phyloP scores from a whole-genome alignment of 1,140 invertebrate species.

The Magallana ariakensis region DNA sequence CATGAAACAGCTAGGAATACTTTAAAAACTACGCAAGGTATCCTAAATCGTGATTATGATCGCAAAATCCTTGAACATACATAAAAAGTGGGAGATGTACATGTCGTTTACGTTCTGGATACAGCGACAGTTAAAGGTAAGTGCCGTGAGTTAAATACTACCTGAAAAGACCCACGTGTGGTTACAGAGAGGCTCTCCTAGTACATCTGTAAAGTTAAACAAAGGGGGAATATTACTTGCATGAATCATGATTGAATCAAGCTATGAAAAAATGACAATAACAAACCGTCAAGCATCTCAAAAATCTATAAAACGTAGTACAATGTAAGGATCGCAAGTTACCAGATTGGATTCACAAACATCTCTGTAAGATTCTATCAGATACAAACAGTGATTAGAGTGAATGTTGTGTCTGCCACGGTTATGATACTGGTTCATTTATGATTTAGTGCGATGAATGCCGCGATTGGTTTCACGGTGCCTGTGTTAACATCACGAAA shows the following conservation, averaged over 20 bases:
- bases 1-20: conserved; percentile 41
- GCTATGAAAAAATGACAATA: too few species aligned
- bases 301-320: too few species aligned
- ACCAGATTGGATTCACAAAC: conserved; percentile 13
- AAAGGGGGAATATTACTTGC: not conserved
- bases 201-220: conserved; percentile 22
- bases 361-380: not conserved
- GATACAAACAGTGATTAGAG: not conserved
- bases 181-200: not conserved
- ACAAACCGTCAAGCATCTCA: too few species aligned
- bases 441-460: conserved; percentile 49
- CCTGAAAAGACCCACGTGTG: conserved; percentile 34
- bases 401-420: conserved; percentile 37
- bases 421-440: conserved; percentile 39
- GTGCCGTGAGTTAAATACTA: conserved; percentile 4
- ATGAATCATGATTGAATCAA: conserved; percentile 44
- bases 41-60: too few species aligned
- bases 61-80: too few species aligned
- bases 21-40: conserved; percentile 9
- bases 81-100: too few species aligned
- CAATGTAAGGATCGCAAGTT: conserved; percentile 32
- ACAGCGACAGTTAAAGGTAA: too few species aligned
- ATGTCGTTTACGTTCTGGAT: too few species aligned
- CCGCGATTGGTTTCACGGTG: conserved; percentile 23
- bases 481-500: conserved; percentile 22